Evolutionary conservation across 2,113 vertebrate genomes (phyloP), one percentile per base, ranked within the genome.

Genomic region (Prunella himalayana): DNA sequence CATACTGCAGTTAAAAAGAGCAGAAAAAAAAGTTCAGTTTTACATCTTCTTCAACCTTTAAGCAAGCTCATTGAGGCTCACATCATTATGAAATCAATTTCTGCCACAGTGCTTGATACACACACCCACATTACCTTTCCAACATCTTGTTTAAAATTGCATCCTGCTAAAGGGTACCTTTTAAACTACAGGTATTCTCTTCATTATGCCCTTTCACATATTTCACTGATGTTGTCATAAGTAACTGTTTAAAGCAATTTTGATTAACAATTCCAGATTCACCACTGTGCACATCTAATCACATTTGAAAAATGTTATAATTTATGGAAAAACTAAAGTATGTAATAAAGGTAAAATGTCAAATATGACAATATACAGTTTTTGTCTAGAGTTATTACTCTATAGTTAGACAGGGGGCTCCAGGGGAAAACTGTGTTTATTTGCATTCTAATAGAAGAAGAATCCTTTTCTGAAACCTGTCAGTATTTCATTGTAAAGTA

Each of bases 391-490:
- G 20, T 81, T 89, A 80, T 83, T 95, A 77, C 94, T 95, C 75
- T 87, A 71, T 51, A 89, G 71, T 63, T 56, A 94, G 71, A 44
- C 24, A 80, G 44, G 19, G 7, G 25, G 50, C 33, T 96, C 75
- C 50, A 47, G 37, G 25, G 63, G 21, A 65, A 86, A 66, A 35
- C 18, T 41, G 65, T 82, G 71, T 97, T 97, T 98, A 95, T 97
- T 97, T 97, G 77, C 90, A 96, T 97, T 94, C 94, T 97, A 92
- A 95, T 89, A 88, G 92, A 94, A 72, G 78, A 80, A 96, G 51
- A 95, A 97, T 88, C 22, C 13, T 87, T 93, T 96, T 97, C 82
- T 87, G 72, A 92, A 96, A 96, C 77, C 63, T 91, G 73, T n/a
- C 86, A 54, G 31, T 82, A 72, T 88, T 96, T 94, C 78, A 54